Evolutionary conservation across 2,797 vertebrate genomes (phyloP), one percentile per base, ranked within the genome.

Genomic region (Petrocephalus sullivani): DNA sequence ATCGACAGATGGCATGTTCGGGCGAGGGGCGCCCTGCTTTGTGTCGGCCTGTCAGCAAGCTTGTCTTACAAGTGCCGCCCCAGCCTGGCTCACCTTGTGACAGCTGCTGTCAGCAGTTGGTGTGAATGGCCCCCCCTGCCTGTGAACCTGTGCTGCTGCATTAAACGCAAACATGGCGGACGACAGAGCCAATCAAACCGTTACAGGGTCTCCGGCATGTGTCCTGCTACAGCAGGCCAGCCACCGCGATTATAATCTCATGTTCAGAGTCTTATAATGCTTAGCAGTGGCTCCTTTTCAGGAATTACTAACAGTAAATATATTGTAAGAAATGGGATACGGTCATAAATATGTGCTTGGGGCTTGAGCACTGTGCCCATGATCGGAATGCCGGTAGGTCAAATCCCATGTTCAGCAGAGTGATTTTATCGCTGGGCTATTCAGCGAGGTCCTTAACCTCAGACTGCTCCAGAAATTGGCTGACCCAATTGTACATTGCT

Each of bases 41-140:
- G 92, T 54, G 75, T 71, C 33, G 87, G 88, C 92, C 95, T 97
- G 95, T 97, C 95, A 95, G 90, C 93, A 91, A 92, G 75, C 92
- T 92, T 94, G 93, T 93, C 94, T 95, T 95, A 95, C 93, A 92
- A 88, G 91, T 89, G 90, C 83, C 90, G 91, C 94, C 95, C 95
- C 92, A 8, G 9, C 93, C 87, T 94, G 92, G 86, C 89, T 91
- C 84, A 16, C 90, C 91, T 88, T 1, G 84, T 94, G 94, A 95
- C 93, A 94, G 93, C 92, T 93, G 91, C 95, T 96, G 95, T 96
- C 96, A 96, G 92, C 95, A 95, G 90, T 46, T 89, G 88, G 90
- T 91, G 92, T 93, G 92, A 95, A 92, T 87, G 92, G 91, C 93
- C 94, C 94, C 94, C 93, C 37, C 93, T 95, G 93, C 92, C 91